Base-by-base conservation (phyloP, 1,140 invertebrate species). In the Ephestia elutella region DNA sequence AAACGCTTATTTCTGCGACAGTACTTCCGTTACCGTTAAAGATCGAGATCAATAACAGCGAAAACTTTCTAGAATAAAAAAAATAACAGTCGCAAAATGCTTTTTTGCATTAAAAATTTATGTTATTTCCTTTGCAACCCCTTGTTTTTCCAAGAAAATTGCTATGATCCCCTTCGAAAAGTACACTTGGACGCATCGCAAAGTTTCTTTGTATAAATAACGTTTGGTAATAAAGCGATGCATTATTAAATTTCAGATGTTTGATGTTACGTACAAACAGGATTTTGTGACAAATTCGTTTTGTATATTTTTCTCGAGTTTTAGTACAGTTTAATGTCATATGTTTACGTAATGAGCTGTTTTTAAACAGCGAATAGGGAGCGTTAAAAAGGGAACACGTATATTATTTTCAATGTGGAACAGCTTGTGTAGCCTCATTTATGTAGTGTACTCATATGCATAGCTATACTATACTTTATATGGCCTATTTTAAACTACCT, bases 71-170 rank as follows among this genome's bases (percentile, higher is more conserved):
- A 44, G n/a, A 44, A 44, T n/a, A 25, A 53, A 50, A 50, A 25
- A 53, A 53, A 21, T 5, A 4, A 53, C 18, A 53, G 50, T 53
- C 13, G 2, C 50, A 25, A 8, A 53, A 53, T 53, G 50, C 50
- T 53, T 53, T 53, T 53, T 53, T 53, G 49, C 63, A 68, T 72
- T 65, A 70, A 75, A 73, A 59, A 68, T 71, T 67, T 65, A 72
- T 68, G 54, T 65, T 58, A 35, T 67, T 69, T 65, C 68, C 32
- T 61, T 59, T 35, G 5, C 50, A 59, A 66, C 68, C 78, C 75
- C 73, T 75, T 81, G 75, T 79, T 81, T 75, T 81, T 70, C 65
- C 60, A 73, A 71, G 71, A 64, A 78, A 80, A 78, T 80, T 77
- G 73, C 60, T 57, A 66, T 53, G 61, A 56, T 63, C 68, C 68